Conservation (phyloP, 2,113 vertebrate species). For the Ophthalmolycus amberensis region DNA sequence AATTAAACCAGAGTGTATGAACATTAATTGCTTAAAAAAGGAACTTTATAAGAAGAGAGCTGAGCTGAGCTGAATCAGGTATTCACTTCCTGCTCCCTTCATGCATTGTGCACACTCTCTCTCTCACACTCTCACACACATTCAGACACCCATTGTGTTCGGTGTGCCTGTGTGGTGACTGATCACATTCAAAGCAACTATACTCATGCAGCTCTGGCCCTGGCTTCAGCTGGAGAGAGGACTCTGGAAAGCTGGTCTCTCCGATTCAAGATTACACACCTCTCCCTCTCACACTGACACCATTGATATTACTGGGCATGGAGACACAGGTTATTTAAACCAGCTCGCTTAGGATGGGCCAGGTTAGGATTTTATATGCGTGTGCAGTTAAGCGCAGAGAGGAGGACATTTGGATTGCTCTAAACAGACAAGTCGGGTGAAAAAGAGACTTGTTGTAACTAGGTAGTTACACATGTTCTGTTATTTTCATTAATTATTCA, state of each 20-base stretch:
- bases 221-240: conserved; percentile 46
- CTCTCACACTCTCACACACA: conserved; percentile 25
- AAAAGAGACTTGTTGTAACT: conserved; percentile 9
- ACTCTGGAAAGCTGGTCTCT: conserved; percentile 57
- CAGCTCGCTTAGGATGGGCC: background rate
- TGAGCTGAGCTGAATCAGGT: conserved; percentile 46
- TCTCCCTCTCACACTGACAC: conserved; percentile 57
- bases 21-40: conserved; percentile 17
- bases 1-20: conserved; percentile 17
- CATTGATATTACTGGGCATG: conserved; percentile 56
- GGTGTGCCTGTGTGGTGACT: conserved; percentile 56
- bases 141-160: conserved; percentile 43
- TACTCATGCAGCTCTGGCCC: conserved; percentile 68
- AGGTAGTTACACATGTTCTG: conserved; percentile 1
- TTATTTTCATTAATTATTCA: conserved; percentile 26
- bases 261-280: conserved; percentile 54
- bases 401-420: conserved; percentile 31
- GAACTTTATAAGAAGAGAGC: background rate
- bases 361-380: conserved; percentile 32
- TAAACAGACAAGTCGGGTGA: conserved; percentile 1
- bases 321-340: conserved; percentile 55
- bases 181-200: conserved; percentile 70
- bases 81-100: conserved; percentile 26
- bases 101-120: background rate
- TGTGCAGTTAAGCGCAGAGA: conserved; percentile 14